These are phyloP conservation scores for Coelogynopora nodosa DNA, from an alignment of 2,888 invertebrate genomes.

Conservation along the genomic window DNA sequence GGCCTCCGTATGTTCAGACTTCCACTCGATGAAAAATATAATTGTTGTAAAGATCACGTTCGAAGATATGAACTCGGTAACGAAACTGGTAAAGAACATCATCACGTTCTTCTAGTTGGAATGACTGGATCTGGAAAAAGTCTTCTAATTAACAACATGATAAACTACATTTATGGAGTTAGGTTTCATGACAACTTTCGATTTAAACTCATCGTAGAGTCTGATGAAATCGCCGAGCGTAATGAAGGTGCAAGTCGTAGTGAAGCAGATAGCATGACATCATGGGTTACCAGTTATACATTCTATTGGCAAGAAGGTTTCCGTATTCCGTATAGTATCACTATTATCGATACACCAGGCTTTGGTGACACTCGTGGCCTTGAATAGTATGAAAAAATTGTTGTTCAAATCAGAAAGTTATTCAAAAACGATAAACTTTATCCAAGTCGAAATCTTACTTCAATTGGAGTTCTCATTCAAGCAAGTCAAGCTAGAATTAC, in stretches of 20 bases:
- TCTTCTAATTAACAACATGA: background rate
- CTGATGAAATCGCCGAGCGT: background rate
- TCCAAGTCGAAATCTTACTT: background rate
- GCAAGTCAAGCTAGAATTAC: background rate
- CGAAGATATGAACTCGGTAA: background rate
- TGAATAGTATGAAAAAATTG: background rate
- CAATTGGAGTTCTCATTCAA: background rate
- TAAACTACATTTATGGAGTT: background rate
- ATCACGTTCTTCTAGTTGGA: background rate
- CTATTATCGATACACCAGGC: conserved; percentile 20
- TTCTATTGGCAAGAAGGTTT: background rate
- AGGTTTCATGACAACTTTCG: background rate
- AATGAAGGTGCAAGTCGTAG: background rate
- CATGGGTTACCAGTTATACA: background rate
- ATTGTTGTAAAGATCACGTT: too few species aligned
- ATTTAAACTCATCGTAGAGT: background rate
- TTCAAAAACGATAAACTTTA: background rate
- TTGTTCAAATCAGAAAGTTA: background rate
- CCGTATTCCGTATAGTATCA: background rate
- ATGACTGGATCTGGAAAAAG: conserved; percentile 24
- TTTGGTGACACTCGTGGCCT: conserved; percentile 25
- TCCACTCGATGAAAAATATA: too few species aligned
- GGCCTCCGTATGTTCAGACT: background rate
- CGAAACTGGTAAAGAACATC: background rate
- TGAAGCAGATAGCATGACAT: background rate